Evolutionary conservation across 1,140 invertebrate genomes (phyloP).

Genomic region (Leptestheria dahalacensis): DNA sequence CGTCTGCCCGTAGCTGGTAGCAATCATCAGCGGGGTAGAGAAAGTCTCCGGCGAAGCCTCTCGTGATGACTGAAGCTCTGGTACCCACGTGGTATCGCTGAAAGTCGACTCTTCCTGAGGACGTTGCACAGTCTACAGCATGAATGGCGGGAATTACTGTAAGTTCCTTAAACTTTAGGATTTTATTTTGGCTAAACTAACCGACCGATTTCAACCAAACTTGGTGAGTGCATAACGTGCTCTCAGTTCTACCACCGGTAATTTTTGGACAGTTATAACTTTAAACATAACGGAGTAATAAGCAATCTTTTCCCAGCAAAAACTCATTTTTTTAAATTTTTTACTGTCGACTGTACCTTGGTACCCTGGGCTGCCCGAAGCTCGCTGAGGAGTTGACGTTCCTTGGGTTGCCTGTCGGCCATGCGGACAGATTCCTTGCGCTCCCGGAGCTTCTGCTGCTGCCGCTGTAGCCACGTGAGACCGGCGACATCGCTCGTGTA

Average conservation of each 20-base stretch:
- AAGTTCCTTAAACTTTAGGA: too few species aligned
- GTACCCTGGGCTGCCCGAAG: constrained; percentile 38
- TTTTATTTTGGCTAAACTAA: too few species aligned
- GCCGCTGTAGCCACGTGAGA: constrained; percentile 56
- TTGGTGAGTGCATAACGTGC: too few species aligned
- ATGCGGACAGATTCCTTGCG: constrained; percentile 44
- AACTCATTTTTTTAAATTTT: too few species aligned
- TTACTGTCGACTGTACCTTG: too few species aligned
- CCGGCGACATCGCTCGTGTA: constrained; percentile 27
- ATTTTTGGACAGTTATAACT: too few species aligned
- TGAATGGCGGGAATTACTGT: background rate
- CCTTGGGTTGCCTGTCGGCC: constrained; percentile 50
- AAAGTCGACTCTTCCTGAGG: constrained; percentile 26
- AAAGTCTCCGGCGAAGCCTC: constrained; percentile 29
- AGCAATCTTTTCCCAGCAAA: too few species aligned
- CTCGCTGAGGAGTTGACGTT: constrained; percentile 43
- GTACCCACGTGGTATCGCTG: constrained; percentile 55
- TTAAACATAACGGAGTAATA: too few species aligned
- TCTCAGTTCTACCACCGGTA: too few species aligned
- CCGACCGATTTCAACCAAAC: too few species aligned
- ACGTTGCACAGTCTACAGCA: background rate
- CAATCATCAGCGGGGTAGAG: constrained; percentile 35
- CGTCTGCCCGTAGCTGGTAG: background rate
- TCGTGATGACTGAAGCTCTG: constrained; percentile 27
- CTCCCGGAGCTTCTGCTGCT: constrained; percentile 56